Conservation (phyloP, 2,888 invertebrate genomes). For the Gymnosoma rotundatum region DNA sequence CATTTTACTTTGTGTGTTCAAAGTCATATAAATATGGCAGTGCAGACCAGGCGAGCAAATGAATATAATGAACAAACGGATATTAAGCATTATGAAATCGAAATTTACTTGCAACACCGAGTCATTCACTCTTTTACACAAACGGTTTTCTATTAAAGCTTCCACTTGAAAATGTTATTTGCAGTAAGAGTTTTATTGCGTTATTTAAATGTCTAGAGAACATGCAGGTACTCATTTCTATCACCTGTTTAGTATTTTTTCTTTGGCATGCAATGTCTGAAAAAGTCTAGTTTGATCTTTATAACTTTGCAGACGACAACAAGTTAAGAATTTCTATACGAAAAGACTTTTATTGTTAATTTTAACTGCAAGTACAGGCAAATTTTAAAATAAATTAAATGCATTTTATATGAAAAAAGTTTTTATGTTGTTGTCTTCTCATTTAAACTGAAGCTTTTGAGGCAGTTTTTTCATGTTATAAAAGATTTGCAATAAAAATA, state of each 20-base stretch:
- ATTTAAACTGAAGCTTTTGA: constrained; percentile 2
- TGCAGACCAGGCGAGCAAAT: no score
- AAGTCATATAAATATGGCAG: no score
- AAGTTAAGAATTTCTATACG: background rate
- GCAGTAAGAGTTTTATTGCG: constrained; percentile 54
- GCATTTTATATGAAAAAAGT: background rate
- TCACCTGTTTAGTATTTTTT: constrained; percentile 52
- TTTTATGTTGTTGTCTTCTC: background rate
- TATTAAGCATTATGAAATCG: background rate
- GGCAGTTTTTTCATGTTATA: constrained; percentile 11
- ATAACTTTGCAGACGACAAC: background rate
- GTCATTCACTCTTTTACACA: background rate
- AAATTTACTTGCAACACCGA: constrained; percentile 3
- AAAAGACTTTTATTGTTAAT: background rate
- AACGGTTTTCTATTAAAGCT: background rate
- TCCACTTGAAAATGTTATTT: constrained; percentile 40
- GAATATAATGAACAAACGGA: no score
- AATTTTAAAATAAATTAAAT: background rate
- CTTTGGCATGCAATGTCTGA: background rate
- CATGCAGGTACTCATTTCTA: constrained; percentile 59
- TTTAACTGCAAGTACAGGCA: background rate
- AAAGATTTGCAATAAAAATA: constrained; percentile 17
- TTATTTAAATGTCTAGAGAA: constrained; percentile 56
- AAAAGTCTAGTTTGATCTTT: background rate
- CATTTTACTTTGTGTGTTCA: no score